phyloP scores from a whole-genome alignment of 1,140 invertebrate species.

The Camponotus floridanus region DNA sequence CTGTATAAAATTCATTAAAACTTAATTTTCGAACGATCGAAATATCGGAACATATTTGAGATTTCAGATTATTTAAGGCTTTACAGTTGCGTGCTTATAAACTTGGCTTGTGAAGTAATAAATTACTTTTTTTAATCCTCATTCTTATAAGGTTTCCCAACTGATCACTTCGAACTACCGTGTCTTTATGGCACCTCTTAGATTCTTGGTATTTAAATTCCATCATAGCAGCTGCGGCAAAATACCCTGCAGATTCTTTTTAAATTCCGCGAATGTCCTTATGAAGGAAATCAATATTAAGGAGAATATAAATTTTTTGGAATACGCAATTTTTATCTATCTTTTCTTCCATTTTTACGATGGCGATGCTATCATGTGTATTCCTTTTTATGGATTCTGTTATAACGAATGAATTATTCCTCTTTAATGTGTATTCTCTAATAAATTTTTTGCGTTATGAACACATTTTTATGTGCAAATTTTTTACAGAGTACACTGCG shows the following conservation, averaged over 20 bases:
- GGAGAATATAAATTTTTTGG: constrained; percentile 33
- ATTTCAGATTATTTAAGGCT: background rate
- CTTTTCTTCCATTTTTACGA: background rate
- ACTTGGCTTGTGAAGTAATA: background rate
- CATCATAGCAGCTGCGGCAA: constrained; percentile 34
- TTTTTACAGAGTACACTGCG: no score
- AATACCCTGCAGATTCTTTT: constrained; percentile 35
- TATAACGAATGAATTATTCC: background rate
- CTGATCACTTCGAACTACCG: background rate
- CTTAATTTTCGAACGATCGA: background rate
- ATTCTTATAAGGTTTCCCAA: background rate
- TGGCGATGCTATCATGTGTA: background rate
- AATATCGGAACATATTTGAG: background rate
- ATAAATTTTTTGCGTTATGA: background rate
- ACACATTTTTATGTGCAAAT: background rate
- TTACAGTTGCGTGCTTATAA: constrained; percentile 24
- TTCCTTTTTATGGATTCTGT: background rate
- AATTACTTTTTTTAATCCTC: constrained; percentile 14
- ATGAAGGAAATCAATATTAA: constrained; percentile 39
- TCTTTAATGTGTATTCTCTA: background rate
- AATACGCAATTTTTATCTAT: constrained; percentile 16
- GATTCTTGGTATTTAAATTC: constrained; percentile 66
- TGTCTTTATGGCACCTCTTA: constrained; percentile 36
- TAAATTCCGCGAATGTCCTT: constrained; percentile 32
- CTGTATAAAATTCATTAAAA: constrained; percentile 34